Evolutionary conservation across 2,113 vertebrate genomes (phyloP).

Genomic region (Stomatorhinus ivindoensis): DNA sequence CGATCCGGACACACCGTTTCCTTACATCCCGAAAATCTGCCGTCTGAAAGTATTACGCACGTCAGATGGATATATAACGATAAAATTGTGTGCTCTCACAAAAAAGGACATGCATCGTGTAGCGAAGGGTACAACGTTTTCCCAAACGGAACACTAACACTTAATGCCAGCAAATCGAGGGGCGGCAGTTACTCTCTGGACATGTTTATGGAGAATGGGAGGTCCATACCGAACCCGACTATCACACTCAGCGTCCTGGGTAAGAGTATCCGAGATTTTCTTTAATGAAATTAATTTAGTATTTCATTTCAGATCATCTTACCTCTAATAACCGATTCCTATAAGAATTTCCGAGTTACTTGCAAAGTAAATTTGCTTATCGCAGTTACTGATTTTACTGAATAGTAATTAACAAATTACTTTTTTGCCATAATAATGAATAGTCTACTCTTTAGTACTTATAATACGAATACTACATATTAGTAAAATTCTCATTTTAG

Average conservation of each 20-base stretch:
- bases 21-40: neutral
- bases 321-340: neutral
- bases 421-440: neutral
- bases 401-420: too few relatives aligned
- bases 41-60: neutral
- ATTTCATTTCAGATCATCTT: neutral
- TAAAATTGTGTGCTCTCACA: neutral
- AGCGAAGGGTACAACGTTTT: neutral
- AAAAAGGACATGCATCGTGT: neutral
- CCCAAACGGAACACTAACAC: neutral
- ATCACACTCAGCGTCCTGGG: neutral
- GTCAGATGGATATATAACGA: neutral
- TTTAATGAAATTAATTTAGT: neutral
- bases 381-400: too few relatives aligned
- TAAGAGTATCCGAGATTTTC: neutral
- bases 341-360: neutral
- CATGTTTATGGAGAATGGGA: neutral
- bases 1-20: neutral
- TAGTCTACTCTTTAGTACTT: too few relatives aligned
- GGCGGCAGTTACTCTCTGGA: neutral
- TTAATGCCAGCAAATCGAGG: neutral
- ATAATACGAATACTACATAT: neutral
- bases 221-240: neutral
- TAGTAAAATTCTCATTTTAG: neutral
- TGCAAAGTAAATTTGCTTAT: neutral